Percentiles rank a stretch among this genome's conserved stretches.
Conservation (phyloP, 2,888 invertebrate genomes). For the Masnerella sp. region DNA sequence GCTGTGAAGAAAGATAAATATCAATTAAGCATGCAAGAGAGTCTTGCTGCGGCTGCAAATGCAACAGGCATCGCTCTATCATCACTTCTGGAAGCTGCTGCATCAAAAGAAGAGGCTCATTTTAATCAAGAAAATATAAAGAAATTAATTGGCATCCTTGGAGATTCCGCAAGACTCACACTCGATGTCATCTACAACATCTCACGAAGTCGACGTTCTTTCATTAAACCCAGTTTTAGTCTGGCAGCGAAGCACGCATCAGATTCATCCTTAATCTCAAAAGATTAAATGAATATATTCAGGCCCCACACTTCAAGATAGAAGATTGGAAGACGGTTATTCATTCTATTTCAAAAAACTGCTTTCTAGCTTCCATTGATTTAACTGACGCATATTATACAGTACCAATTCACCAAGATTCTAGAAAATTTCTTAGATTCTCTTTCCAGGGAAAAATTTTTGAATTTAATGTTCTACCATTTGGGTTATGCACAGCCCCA, state of each 20-base stretch:
- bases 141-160: neutral
- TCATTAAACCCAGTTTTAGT: neutral
- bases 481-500: constrained; percentile 38
- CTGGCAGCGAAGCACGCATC: constrained; percentile 9
- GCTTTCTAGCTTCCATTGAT: neutral
- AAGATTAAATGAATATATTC: neutral
- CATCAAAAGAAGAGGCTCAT: neutral
- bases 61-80: neutral
- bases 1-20: neutral
- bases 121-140: neutral
- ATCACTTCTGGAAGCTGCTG: neutral
- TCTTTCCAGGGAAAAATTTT: neutral
- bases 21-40: neutral
- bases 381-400: constrained; percentile 1
- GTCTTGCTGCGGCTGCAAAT: neutral
- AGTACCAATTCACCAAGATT: neutral
- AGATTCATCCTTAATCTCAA: constrained; percentile 1
- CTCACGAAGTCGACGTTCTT: neutral
- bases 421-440: neutral
- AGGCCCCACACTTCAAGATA: neutral
- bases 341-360: neutral
- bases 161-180: constrained; percentile 1
- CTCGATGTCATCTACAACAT: neutral
- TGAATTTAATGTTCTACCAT: constrained; percentile 52
- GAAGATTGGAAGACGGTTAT: constrained; percentile 1